Evolutionary conservation across 2,888 invertebrate species (phyloP).

Genomic region (Callyntrura guangdongensis): DNA sequence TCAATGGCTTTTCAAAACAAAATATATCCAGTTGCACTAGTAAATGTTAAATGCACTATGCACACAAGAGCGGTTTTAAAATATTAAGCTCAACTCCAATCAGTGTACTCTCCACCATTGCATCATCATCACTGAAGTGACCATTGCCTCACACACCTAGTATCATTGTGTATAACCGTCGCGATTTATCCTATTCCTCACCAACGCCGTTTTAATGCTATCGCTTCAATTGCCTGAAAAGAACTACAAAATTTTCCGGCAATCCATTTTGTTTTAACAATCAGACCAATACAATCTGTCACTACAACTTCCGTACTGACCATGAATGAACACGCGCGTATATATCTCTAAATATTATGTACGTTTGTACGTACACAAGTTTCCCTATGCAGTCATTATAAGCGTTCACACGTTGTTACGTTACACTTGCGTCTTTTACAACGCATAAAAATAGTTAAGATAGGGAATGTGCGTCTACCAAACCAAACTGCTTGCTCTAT

Average conservation of each 20-base stretch:
- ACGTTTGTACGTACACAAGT: neutral
- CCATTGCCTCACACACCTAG: slow-evolving; percentile 29
- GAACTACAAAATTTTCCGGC: slow-evolving; percentile 80
- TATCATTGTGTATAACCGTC: slow-evolving; percentile 9
- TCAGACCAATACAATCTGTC: slow-evolving; percentile 68
- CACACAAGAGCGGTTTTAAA: neutral
- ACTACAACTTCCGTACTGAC: slow-evolving; percentile 79
- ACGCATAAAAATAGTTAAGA: neutral
- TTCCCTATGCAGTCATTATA: neutral
- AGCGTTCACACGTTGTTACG: slow-evolving; percentile 35
- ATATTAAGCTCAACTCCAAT: slow-evolving; percentile 11
- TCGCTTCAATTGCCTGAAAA: slow-evolving; percentile 64
- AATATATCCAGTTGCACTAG: slow-evolving; percentile 1
- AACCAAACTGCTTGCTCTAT: neutral
- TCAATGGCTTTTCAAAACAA: slow-evolving; percentile 42
- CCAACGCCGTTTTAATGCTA: slow-evolving; percentile 33
- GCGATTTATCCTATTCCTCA: neutral
- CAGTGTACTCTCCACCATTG: slow-evolving; percentile 25
- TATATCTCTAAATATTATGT: neutral
- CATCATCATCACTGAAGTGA: slow-evolving; percentile 58
- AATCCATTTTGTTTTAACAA: slow-evolving; percentile 72
- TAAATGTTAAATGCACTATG: neutral
- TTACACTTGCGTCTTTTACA: neutral
- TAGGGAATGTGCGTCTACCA: neutral
- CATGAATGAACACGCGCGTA: slow-evolving; percentile 56